Base-by-base conservation (phyloP, 2,113 vertebrate species). In the Orycteropus afer region DNA sequence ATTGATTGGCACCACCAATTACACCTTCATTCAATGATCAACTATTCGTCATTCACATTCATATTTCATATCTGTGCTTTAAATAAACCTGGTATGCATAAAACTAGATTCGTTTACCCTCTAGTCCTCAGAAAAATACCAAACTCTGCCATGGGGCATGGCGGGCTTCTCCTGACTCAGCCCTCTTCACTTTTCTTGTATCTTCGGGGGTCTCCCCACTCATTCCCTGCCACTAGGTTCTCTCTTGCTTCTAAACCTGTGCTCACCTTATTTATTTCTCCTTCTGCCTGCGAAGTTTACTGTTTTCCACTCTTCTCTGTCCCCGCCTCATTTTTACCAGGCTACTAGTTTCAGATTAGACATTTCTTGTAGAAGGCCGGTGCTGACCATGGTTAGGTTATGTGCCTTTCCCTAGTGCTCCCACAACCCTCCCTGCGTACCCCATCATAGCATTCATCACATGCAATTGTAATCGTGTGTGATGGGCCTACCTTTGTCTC, bases 121-220 rank as follows among this genome's bases (percentile, higher is more conserved):
- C 42, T 0, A 11, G 59, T 22, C 17, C 37, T 74, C 29, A 47
- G 92, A 47, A 42, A n/a, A 82, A 47, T 18, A 25, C 5, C 5
- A 27, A 27, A 13, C 32, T 27, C 13, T 73, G n/a, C 2, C 0
- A 3, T 11, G 7, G 34, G 45, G 13, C 7, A 4, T 34, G 8
- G 40, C 0, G 0, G 12, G 25, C 42, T 82, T n/a, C 5, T 42
- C 47, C 18, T 20, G 61, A 34, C 22, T 23, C 18, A 59, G n/a
- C 27, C 40, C 77, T 83, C 15, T 40, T 91, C 20, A 17, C 13
- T 1, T 55, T 59, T 55, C 37, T 80, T 5, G 2, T 53, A 17
- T 2, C 23, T 0, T 0, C 34, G 10, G 34, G 23, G 34, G 42
- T 25, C 34, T 63, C 5, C 40, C 25, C 29, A 79, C 23, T 27